These are phyloP conservation scores for Meda fulgida DNA, from an alignment of 2,797 vertebrate species.

Conservation along the genomic window DNA sequence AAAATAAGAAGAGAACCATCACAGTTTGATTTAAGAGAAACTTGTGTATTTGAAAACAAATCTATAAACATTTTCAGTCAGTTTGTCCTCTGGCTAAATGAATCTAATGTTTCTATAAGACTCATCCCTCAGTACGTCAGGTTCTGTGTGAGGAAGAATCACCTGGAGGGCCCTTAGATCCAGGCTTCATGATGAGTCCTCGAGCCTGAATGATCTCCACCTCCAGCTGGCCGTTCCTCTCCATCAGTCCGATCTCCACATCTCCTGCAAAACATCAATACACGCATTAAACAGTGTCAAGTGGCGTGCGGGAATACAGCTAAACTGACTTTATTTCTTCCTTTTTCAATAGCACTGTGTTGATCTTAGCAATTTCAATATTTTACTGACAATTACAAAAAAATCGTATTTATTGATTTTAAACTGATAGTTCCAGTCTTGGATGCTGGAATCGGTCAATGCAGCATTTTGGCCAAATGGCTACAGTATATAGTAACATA, in stretches of 20 bases:
- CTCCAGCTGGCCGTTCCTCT: conserved; percentile 94
- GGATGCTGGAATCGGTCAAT: not conserved
- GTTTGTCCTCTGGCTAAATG: not conserved
- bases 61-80: conserved; percentile 5
- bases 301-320: not conserved
- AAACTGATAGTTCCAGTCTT: not conserved
- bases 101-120: not conserved
- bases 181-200: conserved; percentile 92
- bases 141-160: conserved; percentile 23
- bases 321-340: not conserved
- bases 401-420: not conserved
- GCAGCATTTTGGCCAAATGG: not conserved
- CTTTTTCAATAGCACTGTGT: not conserved
- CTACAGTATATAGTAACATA: not conserved
- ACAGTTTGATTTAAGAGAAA: not conserved
- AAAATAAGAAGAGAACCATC: not conserved
- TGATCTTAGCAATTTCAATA: not conserved
- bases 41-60: not conserved
- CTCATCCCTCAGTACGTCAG: not conserved
- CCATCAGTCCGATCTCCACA: conserved; percentile 93
- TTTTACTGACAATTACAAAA: too few relatives aligned
- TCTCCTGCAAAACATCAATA: conserved; percentile 80
- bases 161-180: conserved; percentile 97
- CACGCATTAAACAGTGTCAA: not conserved
- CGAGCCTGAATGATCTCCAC: conserved; percentile 97